These are phyloP conservation scores for Phthorimaea operculella DNA, from an alignment of 1,140 invertebrate genomes.

Conservation along the genomic window DNA sequence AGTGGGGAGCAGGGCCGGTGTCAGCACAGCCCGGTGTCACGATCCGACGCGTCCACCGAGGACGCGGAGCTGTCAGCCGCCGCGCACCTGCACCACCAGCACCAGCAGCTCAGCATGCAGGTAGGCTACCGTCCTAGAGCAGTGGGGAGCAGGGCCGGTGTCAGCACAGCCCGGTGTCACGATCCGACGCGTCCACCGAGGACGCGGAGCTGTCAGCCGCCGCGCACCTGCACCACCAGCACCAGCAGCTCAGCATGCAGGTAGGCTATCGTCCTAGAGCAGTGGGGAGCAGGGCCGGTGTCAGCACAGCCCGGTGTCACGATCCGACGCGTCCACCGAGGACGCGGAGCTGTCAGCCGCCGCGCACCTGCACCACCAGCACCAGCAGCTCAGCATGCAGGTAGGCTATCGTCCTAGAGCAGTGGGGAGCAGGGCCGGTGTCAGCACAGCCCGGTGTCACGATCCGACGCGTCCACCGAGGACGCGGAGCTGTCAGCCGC, in stretches of 20 bases:
- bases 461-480: constrained; percentile 61
- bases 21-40: constrained; percentile 58
- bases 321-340: constrained; percentile 61
- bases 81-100: constrained; percentile 58
- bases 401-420: no score
- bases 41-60: constrained; percentile 61
- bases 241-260: constrained; percentile 62
- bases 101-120: constrained; percentile 62
- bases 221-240: constrained; percentile 58
- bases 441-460: constrained; percentile 58
- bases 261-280: constrained; percentile 31
- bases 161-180: constrained; percentile 58
- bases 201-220: constrained; percentile 61
- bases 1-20: constrained; percentile 52
- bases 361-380: constrained; percentile 57
- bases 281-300: constrained; percentile 53
- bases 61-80: constrained; percentile 61
- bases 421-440: constrained; percentile 53
- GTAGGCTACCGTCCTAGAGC: constrained; percentile 31
- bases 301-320: constrained; percentile 58
- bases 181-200: constrained; percentile 61
- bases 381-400: constrained; percentile 63
- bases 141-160: constrained; percentile 52
- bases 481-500: constrained; percentile 61
- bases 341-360: constrained; percentile 61